phyloP scores from a whole-genome alignment of 2,797 vertebrate genomes.

The Cossypha polioptera region DNA sequence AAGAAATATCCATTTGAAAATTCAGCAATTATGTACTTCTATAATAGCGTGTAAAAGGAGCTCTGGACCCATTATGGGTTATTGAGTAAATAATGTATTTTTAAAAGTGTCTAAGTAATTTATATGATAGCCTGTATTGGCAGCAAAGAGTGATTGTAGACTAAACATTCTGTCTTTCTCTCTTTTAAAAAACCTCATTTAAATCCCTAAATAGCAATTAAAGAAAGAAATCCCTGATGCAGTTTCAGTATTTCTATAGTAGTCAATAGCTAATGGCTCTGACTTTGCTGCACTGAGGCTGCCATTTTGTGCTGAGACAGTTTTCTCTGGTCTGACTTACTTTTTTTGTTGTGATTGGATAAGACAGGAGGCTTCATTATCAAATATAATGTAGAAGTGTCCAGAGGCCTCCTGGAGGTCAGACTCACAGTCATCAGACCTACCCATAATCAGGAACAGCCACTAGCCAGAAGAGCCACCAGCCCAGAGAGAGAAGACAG shows the following conservation, averaged over 20 bases:
- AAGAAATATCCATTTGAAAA: conserved; percentile 76
- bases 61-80: conserved; percentile 75
- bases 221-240: conserved; percentile 63
- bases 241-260: conserved; percentile 55
- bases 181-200: conserved; percentile 60
- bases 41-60: conserved; percentile 73
- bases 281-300: conserved; percentile 24
- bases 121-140: conserved; percentile 70
- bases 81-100: conserved; percentile 80
- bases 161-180: conserved; percentile 66
- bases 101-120: conserved; percentile 77
- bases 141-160: conserved; percentile 67
- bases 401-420: conserved; percentile 46
- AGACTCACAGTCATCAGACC: background rate
- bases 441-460: background rate
- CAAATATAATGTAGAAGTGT: conserved; percentile 33
- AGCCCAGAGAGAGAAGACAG: background rate
- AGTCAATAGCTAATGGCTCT: conserved; percentile 63
- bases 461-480: background rate
- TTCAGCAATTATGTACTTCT: conserved; percentile 76
- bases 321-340: conserved; percentile 25
- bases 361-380: conserved; percentile 58
- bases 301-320: conserved; percentile 62
- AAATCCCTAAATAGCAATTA: conserved; percentile 69
- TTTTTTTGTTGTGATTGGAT: conserved; percentile 33